These are phyloP conservation scores for Hemibagrus wyckioides DNA, from an alignment of 2,113 vertebrate genomes.

Conservation along the genomic window DNA sequence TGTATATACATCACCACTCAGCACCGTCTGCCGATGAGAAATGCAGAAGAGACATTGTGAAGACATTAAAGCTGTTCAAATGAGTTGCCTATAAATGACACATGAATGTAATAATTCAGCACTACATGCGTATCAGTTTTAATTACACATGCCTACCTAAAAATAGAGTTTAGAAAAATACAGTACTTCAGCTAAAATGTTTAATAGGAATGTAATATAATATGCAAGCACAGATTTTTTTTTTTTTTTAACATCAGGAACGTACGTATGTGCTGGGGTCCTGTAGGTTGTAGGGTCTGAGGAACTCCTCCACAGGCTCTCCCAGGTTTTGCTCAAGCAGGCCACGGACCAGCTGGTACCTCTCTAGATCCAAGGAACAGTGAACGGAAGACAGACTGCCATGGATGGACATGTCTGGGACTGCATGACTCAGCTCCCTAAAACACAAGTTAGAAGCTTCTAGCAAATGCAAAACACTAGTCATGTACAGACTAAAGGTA, in stretches of 20 bases:
- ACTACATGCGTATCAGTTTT: neutral
- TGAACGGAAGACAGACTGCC: constrained; percentile 91
- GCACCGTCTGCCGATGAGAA: constrained; percentile 80
- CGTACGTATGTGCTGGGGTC: constrained; percentile 93
- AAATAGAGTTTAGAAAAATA: neutral
- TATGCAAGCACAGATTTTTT: neutral
- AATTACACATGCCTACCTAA: neutral
- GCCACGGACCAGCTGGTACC: constrained; percentile 90
- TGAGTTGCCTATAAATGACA: neutral
- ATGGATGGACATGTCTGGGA: constrained; percentile 89
- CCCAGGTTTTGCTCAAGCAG: constrained; percentile 93
- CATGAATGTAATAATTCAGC: neutral
- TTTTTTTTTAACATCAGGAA: neutral
- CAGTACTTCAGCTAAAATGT: neutral
- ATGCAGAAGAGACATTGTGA: neutral
- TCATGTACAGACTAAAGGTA: neutral
- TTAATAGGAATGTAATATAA: neutral
- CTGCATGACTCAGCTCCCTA: constrained; percentile 89
- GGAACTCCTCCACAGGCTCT: constrained; percentile 92
- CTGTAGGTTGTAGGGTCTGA: constrained; percentile 92
- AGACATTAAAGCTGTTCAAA: neutral
- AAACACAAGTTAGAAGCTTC: neutral
- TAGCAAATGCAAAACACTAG: neutral
- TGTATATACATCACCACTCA: constrained; percentile 94
- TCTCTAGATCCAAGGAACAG: constrained; percentile 87